These are phyloP conservation scores for Brienomyrus brachyistius DNA, from an alignment of 2,113 vertebrate genomes.

Conservation along the genomic window DNA sequence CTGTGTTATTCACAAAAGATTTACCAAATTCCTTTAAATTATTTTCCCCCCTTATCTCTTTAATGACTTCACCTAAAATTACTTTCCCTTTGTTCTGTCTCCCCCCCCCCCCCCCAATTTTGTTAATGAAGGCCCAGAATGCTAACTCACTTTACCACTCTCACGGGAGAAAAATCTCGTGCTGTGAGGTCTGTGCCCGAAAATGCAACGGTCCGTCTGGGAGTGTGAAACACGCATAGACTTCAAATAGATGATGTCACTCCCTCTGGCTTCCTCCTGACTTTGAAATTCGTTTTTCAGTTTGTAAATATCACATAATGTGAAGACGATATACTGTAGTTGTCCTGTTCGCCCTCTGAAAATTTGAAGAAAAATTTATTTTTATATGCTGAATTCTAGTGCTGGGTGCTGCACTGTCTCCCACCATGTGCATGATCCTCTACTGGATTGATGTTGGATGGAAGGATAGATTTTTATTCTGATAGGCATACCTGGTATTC, in stretches of 20 bases:
- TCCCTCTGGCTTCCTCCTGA: not conserved
- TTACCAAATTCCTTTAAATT: conserved; percentile 7
- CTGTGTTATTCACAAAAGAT: not conserved
- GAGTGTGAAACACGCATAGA: not conserved
- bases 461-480: not conserved
- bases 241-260: not conserved
- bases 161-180: not conserved
- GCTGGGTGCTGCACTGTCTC: not conserved
- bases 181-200: not conserved
- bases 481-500: not conserved
- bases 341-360: not conserved
- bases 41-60: conserved; percentile 15
- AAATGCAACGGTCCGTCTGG: not conserved
- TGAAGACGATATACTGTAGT: not conserved
- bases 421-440: not conserved
- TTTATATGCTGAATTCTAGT: not conserved
- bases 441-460: not conserved
- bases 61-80: conserved; percentile 17
- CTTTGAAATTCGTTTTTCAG: not conserved
- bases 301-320: not conserved
- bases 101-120: not conserved
- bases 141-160: conserved; percentile 1
- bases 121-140: not conserved
- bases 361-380: not conserved
- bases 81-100: conserved; percentile 7